These are phyloP conservation scores for Silurus meridionalis DNA, from an alignment of 2,113 vertebrate species.

Conservation along the genomic window DNA sequence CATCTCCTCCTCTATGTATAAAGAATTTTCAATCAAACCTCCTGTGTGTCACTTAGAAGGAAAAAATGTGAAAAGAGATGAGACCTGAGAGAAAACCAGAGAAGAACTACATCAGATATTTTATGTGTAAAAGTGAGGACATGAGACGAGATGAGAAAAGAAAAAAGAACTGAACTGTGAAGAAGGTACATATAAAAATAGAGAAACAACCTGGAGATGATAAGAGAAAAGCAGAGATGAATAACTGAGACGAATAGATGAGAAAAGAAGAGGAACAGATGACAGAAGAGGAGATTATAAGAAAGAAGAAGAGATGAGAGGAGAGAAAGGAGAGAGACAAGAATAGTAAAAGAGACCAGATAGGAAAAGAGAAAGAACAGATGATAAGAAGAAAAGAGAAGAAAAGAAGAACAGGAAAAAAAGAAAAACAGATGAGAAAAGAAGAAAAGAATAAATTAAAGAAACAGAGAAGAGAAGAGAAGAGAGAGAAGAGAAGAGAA, in stretches of 20 bases:
- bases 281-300: not conserved
- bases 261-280: not conserved
- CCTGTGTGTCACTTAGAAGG: not conserved
- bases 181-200: not conserved
- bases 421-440: not conserved
- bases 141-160: accelerated
- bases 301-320: not conserved
- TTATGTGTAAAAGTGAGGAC: not conserved
- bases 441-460: not conserved
- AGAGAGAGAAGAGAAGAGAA: not conserved
- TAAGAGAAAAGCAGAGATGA: not conserved
- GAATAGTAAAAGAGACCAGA: not conserved
- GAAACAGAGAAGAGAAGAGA: not conserved
- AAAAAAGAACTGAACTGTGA: not conserved
- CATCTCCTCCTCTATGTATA: not conserved
- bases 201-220: not conserved
- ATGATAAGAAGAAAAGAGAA: not conserved
- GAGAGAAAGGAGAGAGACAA: not conserved
- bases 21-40: not conserved
- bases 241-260: not conserved
- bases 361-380: not conserved
- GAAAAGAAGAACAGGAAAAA: not conserved
- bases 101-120: too few relatives aligned
- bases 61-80: not conserved
- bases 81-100: not conserved